Evolutionary conservation across 1,140 invertebrate genomes (phyloP), one percentile per base, ranked within the genome.

Genomic region (Papilio glaucus): DNA sequence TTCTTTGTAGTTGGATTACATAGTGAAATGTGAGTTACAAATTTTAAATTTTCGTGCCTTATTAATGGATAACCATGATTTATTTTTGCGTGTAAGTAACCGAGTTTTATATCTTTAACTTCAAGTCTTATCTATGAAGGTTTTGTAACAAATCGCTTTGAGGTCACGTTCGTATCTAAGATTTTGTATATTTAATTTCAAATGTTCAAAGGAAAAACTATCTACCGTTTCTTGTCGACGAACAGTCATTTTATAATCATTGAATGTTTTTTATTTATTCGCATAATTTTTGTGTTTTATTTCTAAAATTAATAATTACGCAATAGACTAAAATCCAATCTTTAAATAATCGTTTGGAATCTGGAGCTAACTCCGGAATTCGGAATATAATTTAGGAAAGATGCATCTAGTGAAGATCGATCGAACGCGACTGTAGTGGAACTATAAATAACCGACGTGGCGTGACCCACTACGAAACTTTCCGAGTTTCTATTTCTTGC

Each of bases 391-490:
- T 80, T 85, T 83, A 83, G 65, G 73, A 80, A 72, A 82, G 78
- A 73, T 86, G 83, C 85, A 89, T 85, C 79, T 71, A 75, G 81
- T 72, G 68, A 73, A 74, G 73, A 85, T 89, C 84, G 87, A 86
- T 89, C 75, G 76, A 38, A 75, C 61, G 76, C 71, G 79, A 77
- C 80, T 73, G 72, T 68, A 57, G 49, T 18, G 9, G 1, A 10
- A 74, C 78, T 86, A 83, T 81, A 85, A 85, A 88, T 89, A 86
- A 77, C 71, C 63, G 61, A 53, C 73, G 74, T 80, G 71, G 69
- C 73, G 72, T 82, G 83, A 84, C 87, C 87, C 76, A 85, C 74
- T 85, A 76, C 82, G 65, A 72, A 80, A 79, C 71, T 82, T 79
- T 73, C 75, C 73, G 74, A 80, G 77, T 74, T 79, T 80, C 77